A percentile compares a stretch with the other conserved stretches of the same genome.
Evolutionary conservation across 2,113 vertebrate species (phyloP).

Genomic region (Tiliqua scincoides): DNA sequence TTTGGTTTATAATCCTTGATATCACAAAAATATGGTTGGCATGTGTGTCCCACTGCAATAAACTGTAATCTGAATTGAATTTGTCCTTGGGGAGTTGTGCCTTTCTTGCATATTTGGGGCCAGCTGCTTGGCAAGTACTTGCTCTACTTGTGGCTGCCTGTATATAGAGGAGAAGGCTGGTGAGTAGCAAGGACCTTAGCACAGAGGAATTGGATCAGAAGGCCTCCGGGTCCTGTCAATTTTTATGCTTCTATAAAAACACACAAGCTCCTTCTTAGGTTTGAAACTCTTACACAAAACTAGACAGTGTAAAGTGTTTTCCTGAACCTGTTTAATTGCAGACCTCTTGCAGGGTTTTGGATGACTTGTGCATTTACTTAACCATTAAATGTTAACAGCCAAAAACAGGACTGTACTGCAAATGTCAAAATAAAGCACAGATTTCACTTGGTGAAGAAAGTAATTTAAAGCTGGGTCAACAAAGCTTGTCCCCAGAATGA

Average conservation of each 20-base stretch:
- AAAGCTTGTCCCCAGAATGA: constrained; percentile 13
- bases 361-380: not conserved
- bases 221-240: not conserved
- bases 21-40: not conserved
- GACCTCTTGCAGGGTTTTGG: not conserved
- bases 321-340: not conserved
- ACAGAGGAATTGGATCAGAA: not conserved
- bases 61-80: not conserved
- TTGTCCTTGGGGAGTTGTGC: not conserved
- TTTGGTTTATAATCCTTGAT: not conserved
- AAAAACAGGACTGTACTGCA: not conserved
- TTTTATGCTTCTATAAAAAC: not conserved
- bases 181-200: not conserved
- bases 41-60: not conserved
- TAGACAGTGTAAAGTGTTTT: not conserved
- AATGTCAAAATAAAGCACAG: not conserved
- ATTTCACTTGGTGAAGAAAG: not conserved
- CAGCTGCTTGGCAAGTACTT: not conserved
- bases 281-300: not conserved
- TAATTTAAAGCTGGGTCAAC: constrained; percentile 1
- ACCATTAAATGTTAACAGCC: not conserved
- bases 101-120: not conserved
- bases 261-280: not conserved
- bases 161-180: not conserved
- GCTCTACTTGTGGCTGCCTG: not conserved